These are phyloP conservation scores for Dromius quadrimaculatus DNA, from an alignment of 2,888 invertebrate species.

Conservation along the genomic window DNA sequence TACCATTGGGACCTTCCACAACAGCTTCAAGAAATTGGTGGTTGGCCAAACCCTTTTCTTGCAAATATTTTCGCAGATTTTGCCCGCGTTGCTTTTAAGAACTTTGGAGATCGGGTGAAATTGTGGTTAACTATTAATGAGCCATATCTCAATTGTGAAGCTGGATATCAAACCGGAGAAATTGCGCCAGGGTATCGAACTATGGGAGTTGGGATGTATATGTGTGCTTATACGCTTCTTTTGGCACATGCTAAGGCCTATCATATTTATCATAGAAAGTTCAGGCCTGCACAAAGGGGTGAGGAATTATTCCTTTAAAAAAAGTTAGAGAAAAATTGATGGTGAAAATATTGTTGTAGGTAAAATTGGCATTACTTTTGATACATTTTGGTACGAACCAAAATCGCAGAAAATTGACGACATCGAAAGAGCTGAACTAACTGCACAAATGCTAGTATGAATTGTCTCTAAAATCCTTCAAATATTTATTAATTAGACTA, in stretches of 20 bases:
- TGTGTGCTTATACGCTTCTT: constrained; percentile 74
- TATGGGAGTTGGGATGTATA: constrained; percentile 73
- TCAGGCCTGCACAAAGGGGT: constrained; percentile 70
- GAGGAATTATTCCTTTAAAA: no score
- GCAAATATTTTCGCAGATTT: constrained; percentile 71
- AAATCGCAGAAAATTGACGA: constrained; percentile 68
- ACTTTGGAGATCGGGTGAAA: constrained; percentile 72
- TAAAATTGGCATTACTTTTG: constrained; percentile 71
- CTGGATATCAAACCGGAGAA: constrained; percentile 68
- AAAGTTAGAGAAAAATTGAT: no score
- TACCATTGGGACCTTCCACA: constrained; percentile 76
- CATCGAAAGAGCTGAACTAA: constrained; percentile 69
- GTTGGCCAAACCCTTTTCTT: constrained; percentile 70
- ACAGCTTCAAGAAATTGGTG: constrained; percentile 69
- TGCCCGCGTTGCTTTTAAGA: constrained; percentile 69
- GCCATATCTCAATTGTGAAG: constrained; percentile 71
- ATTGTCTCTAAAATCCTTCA: constrained; percentile 51
- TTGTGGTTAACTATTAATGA: constrained; percentile 80
- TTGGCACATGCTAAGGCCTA: constrained; percentile 77
- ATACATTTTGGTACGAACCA: constrained; percentile 71
- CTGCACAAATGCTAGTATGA: constrained; percentile 63
- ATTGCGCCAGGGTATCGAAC: constrained; percentile 70
- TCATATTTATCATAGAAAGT: constrained; percentile 74
- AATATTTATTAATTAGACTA: no score
- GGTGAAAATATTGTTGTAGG: constrained; percentile 64